phyloP scores from a whole-genome alignment of 2,888 invertebrate genomes.

The Cantharis nigra region DNA sequence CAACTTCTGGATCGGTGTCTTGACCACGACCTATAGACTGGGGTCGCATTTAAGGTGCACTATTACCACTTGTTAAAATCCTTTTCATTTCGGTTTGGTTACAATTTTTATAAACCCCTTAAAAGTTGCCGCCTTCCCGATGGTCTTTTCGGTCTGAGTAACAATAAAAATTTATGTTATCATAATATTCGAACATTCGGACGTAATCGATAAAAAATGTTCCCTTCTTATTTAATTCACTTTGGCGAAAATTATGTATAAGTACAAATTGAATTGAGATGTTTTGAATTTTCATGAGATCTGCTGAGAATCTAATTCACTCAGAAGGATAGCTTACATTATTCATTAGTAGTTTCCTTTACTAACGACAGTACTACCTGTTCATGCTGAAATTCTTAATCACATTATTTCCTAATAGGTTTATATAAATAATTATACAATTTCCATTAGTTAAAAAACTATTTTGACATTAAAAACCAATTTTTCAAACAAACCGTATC shows the following conservation, averaged over 20 bases:
- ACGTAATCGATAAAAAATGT: not conserved
- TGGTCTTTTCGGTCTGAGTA: not conserved
- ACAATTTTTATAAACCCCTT: constrained; percentile 10
- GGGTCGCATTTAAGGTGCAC: constrained; percentile 35
- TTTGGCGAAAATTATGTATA: not conserved
- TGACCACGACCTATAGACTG: constrained; percentile 47
- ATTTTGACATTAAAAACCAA: not conserved
- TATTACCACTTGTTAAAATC: constrained; percentile 20
- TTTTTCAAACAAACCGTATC: not conserved
- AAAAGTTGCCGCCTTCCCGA: not conserved
- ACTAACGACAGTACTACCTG: not conserved
- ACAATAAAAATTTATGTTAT: not conserved
- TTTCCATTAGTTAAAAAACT: not conserved
- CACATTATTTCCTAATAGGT: not conserved
- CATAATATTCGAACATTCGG: not conserved
- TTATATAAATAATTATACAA: not conserved
- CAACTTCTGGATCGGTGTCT: constrained; percentile 46
- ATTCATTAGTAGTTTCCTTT: constrained; percentile 4
- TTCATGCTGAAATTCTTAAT: not conserved
- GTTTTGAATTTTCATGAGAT: constrained; percentile 15
- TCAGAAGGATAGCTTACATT: not conserved
- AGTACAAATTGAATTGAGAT: constrained; percentile 2
- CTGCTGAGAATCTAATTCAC: constrained; percentile 5
- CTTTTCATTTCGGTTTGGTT: constrained; percentile 7
- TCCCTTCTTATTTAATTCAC: not conserved